Base-by-base conservation (phyloP, 2,797 vertebrate species). In the Sylvilagus floridanus region DNA sequence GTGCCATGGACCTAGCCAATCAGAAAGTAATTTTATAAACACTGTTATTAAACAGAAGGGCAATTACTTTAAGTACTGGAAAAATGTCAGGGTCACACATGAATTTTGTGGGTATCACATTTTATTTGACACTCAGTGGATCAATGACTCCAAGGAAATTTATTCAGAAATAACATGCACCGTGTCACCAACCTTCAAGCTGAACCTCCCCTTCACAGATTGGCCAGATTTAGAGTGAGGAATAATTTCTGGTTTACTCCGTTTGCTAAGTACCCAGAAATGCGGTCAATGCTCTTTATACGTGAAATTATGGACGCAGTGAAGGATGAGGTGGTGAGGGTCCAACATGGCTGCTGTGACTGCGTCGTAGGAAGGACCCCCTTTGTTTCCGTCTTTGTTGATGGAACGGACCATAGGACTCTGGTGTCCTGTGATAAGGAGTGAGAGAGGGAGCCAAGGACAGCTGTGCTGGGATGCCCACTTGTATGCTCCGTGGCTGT, bases 1-100 rank as follows among this genome's bases (percentile, higher is more conserved):
- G 97, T 97, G 97, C 98, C 98, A 97, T 84, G 96, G 96, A 97
- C 97, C 98, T 97, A 98, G 97, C 97, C 98, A 98, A 98, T 98
- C 98, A 98, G 98, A 98, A 98, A 98, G 96, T 98, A 98, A 98
- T 98, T 98, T 98, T 95, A 97, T 98, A 98, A 98, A 98, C 97
- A 98, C 98, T 98, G 98, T 98, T 98, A 98, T 98, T 98, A 98
- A 98, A 98, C 97, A 98, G 97, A 97, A 98, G 98, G 97, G 98
- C 98, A 98, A 98, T 98, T 98, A 98, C 98, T 98, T 98, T 98
- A 98, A 98, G 98, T 98, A 98, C 97, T 94, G 96, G 98, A 97
- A 97, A 98, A 98, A 98, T 97, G 98, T 98, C 98, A 97, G 98
- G 98, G 98, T 98, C 98, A 97, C 79, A 97, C 76, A 95, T 94